A percentile compares a stretch with the other conserved stretches of the same genome.
Conservation (phyloP, 2,113 vertebrate species). For the Tyto alba region DNA sequence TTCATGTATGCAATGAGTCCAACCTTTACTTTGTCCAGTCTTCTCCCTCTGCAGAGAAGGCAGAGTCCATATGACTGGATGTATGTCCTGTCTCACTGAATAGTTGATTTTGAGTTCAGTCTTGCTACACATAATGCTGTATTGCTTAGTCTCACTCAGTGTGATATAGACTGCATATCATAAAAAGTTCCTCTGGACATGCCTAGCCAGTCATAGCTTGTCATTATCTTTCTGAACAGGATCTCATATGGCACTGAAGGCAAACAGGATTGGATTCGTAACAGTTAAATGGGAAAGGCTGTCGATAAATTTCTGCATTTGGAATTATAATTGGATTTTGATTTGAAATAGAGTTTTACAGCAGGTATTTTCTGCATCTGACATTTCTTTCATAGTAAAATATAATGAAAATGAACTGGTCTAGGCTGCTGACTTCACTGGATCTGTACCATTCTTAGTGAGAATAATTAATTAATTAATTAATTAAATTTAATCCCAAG, state of each 20-base stretch:
- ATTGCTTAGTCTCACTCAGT: background rate
- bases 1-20: background rate
- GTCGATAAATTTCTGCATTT: background rate
- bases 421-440: background rate
- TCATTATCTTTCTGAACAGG: background rate
- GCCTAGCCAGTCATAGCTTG: background rate
- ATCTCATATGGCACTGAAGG: background rate
- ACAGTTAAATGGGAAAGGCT: background rate
- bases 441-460: background rate
- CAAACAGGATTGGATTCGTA: background rate
- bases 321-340: background rate
- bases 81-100: background rate
- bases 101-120: background rate
- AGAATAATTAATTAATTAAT: background rate
- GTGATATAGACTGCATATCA: background rate
- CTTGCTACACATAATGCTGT: background rate
- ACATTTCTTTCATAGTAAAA: background rate
- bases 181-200: background rate
- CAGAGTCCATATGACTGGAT: background rate
- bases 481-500: background rate
- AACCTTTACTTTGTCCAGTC: background rate
- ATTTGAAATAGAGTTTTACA: background rate
- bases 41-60: background rate
- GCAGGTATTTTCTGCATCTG: background rate
- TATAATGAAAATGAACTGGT: background rate